phyloP scores from a whole-genome alignment of 37 sponge, comb jelly and placozoan species.

The Tethya wilhelma region DNA sequence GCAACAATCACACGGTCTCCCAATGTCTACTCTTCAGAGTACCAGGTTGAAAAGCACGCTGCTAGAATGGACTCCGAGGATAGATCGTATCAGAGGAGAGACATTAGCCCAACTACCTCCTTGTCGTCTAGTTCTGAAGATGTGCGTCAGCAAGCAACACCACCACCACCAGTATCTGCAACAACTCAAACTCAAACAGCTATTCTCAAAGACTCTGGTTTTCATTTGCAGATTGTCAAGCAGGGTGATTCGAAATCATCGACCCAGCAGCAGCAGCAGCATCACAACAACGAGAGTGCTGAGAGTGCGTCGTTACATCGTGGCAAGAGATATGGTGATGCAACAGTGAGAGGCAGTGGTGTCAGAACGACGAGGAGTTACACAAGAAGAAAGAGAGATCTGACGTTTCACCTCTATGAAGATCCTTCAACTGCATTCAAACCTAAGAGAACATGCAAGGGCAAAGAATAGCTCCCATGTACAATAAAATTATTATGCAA shows the following conservation, averaged over 20 bases:
- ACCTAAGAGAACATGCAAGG: slow-evolving; percentile 31
- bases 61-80: too few relatives aligned
- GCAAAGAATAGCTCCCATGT: not conserved
- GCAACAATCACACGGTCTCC: slow-evolving; percentile 21
- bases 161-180: not conserved
- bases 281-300: too few relatives aligned
- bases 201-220: slow-evolving; percentile 16
- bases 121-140: too few relatives aligned
- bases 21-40: slow-evolving; percentile 14
- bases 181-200: not conserved
- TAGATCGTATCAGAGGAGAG: too few relatives aligned
- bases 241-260: too few relatives aligned
- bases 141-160: not conserved
- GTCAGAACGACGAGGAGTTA: slow-evolving; percentile 28
- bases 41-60: not conserved
- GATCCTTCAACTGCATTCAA: slow-evolving; percentile 49
- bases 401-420: slow-evolving; percentile 63
- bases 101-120: too few relatives aligned
- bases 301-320: too few relatives aligned
- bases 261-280: too few relatives aligned
- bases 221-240: slow-evolving; percentile 6
- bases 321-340: not conserved
- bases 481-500: not conserved
- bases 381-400: slow-evolving; percentile 31
- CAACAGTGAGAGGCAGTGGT: too few relatives aligned